Percentiles rank a stretch among this genome's conserved stretches.
phyloP scores from a whole-genome alignment of 2,888 invertebrate species.

The Oegoconia quadripuncta region DNA sequence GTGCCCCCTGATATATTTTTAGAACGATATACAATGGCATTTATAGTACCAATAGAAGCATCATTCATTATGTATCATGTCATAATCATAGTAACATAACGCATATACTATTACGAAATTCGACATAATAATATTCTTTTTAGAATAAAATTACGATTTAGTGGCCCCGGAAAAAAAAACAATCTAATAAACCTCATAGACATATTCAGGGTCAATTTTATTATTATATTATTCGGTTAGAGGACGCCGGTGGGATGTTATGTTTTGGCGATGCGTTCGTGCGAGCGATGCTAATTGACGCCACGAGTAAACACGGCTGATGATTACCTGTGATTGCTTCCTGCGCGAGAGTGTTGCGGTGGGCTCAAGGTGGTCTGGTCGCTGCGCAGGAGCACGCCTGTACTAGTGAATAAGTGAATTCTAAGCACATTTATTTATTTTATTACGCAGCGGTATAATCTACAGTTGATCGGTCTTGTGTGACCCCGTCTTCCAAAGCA shows the following conservation, averaged over 20 bases:
- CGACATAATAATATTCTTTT: background rate
- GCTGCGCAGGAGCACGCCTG: too few relatives aligned
- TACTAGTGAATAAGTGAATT: too few relatives aligned
- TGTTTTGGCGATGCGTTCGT: conserved; percentile 23
- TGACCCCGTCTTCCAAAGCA: too few relatives aligned
- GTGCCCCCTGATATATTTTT: too few relatives aligned
- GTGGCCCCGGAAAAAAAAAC: conserved; percentile 3
- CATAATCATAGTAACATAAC: too few relatives aligned
- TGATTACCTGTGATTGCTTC: conserved; percentile 46
- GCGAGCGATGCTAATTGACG: conserved; percentile 33
- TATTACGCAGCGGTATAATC: too few relatives aligned
- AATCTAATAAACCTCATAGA: conserved; percentile 1
- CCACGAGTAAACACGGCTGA: conserved; percentile 38
- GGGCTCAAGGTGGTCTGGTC: background rate
- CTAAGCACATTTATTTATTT: too few relatives aligned
- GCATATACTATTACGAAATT: background rate
- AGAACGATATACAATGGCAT: too few relatives aligned
- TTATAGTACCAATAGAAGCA: too few relatives aligned
- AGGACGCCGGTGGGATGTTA: conserved; percentile 28
- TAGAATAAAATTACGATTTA: background rate
- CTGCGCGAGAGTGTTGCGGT: conserved; percentile 28
- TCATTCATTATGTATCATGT: too few relatives aligned
- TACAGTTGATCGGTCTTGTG: too few relatives aligned
- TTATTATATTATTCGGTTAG: conserved; percentile 8
- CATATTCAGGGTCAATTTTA: background rate